Evolutionary conservation across 1,140 invertebrate species (phyloP).

Genomic region (Babylonia areolata): DNA sequence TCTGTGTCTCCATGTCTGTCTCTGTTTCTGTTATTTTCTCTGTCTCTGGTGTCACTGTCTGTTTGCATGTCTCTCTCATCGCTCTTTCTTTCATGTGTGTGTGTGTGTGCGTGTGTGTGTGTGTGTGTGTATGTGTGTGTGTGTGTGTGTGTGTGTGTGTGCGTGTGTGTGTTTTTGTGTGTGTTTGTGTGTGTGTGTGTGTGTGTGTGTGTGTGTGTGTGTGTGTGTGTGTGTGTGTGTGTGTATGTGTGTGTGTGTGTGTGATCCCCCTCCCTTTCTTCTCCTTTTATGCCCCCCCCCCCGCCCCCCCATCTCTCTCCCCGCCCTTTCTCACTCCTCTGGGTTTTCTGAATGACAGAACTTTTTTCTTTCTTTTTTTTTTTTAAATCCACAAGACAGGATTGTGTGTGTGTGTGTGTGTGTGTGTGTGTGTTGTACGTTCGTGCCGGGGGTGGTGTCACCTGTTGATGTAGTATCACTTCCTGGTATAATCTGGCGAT

Average conservation of each 20-base stretch:
- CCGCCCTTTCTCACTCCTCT: no score
- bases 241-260: neutral
- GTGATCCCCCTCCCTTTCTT: neutral
- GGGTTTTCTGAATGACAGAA: no score
- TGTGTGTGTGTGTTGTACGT: no score
- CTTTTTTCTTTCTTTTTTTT: no score
- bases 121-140: neutral
- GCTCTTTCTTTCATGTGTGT: neutral
- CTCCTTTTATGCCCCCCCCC: no score
- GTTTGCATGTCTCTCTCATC: neutral
- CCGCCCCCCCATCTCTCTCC: no score
- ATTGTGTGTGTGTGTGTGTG: no score
- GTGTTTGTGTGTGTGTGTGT: neutral
- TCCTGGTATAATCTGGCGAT: no score
- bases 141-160: neutral
- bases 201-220: neutral
- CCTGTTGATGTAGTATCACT: no score
- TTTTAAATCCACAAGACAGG: no score
- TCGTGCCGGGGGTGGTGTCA: no score
- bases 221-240: neutral
- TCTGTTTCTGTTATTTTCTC: neutral
- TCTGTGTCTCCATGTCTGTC: neutral
- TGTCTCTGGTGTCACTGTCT: neutral
- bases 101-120: neutral
- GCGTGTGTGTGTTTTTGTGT: neutral